These are phyloP conservation scores for Notarius lentiginosus DNA, from an alignment of 2,113 vertebrate genomes.

Conservation along the genomic window DNA sequence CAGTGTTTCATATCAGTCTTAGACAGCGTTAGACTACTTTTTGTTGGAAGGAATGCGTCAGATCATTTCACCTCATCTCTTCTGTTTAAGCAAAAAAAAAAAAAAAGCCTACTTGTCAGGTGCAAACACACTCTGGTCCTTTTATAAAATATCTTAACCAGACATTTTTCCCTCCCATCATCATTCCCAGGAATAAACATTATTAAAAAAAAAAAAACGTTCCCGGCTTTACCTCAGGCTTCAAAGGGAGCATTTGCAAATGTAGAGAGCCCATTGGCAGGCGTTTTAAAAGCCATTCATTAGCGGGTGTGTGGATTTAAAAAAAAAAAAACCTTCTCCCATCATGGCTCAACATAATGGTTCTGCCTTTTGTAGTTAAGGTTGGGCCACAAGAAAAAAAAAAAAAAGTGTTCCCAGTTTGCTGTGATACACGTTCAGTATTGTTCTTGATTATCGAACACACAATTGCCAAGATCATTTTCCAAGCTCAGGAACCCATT, in stretches of 20 bases:
- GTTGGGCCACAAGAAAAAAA: slow-evolving; percentile 36
- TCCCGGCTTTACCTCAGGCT: slow-evolving; percentile 42
- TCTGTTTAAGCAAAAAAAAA: slow-evolving; percentile 23
- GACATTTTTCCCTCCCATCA: slow-evolving; percentile 33
- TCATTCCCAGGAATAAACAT: slow-evolving; percentile 46
- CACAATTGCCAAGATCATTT: slow-evolving; percentile 46
- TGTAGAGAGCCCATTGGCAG: slow-evolving; percentile 34
- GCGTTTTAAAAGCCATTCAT: slow-evolving; percentile 53
- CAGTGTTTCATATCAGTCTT: slow-evolving; percentile 27
- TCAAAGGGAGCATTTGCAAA: slow-evolving; percentile 53
- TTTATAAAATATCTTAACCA: not conserved
- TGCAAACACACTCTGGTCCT: slow-evolving; percentile 22
- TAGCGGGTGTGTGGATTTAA: slow-evolving; percentile 49
- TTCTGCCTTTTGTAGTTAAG: slow-evolving; percentile 42
- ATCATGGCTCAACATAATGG: slow-evolving; percentile 38
- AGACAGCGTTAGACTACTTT: not conserved
- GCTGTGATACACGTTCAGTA: slow-evolving; percentile 28
- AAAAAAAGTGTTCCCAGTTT: slow-evolving; percentile 18
- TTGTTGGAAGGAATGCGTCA: not conserved
- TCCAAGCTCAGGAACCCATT: slow-evolving; percentile 36
- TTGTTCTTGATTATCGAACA: slow-evolving; percentile 46
- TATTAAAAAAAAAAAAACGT: not conserved
- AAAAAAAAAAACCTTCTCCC: slow-evolving; percentile 31
- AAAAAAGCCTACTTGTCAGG: not conserved
- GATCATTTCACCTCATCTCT: not conserved